phyloP scores from a whole-genome alignment of 1,140 invertebrate species.

The Heliconius nattereri region DNA sequence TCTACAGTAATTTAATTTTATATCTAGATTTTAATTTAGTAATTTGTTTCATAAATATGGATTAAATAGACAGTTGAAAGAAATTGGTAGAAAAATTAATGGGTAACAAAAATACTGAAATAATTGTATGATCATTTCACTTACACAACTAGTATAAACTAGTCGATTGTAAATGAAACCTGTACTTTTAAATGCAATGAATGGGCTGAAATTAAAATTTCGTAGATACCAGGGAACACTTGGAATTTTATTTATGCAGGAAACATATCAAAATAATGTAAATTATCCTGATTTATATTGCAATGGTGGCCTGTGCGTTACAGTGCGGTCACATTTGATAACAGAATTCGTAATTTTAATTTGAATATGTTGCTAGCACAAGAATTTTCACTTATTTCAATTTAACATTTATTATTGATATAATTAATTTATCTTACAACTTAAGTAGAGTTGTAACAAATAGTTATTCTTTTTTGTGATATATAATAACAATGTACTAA shows the following conservation, averaged over 20 bases:
- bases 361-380: too few relatives aligned
- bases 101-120: too few relatives aligned
- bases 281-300: not conserved
- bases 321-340: not conserved
- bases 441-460: too few relatives aligned
- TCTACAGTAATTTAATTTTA: too few relatives aligned
- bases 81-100: too few relatives aligned
- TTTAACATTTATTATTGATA: not conserved
- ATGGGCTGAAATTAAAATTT: too few relatives aligned
- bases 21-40: not conserved
- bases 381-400: too few relatives aligned
- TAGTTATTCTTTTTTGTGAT: too few relatives aligned
- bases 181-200: not conserved
- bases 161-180: not conserved
- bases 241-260: not conserved
- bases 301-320: not conserved
- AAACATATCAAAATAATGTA: not conserved
- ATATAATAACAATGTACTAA: too few relatives aligned
- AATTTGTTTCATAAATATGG: not conserved
- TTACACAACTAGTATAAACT: not conserved
- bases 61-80: too few relatives aligned
- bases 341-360: not conserved
- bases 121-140: too few relatives aligned
- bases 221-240: too few relatives aligned
- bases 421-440: not conserved